Conservation (phyloP, 2,797 vertebrate genomes). For the Sternotherus odoratus region DNA sequence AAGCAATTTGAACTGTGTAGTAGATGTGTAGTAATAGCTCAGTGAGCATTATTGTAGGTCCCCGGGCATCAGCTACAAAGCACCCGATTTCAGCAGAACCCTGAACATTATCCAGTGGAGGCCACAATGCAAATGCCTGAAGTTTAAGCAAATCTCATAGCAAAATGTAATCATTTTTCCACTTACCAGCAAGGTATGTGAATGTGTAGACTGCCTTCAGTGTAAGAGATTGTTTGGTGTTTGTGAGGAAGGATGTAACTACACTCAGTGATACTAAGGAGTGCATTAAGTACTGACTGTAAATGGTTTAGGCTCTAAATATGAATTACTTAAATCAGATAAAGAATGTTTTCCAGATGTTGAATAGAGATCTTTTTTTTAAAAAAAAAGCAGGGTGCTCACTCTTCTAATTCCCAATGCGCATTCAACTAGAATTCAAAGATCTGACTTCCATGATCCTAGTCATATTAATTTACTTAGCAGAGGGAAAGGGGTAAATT, state of each 20-base stretch:
- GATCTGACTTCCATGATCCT: background rate
- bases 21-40: background rate
- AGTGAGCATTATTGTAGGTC: background rate
- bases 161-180: background rate
- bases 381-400: no score
- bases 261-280: background rate
- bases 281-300: background rate
- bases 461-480: background rate
- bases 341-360: no score
- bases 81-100: background rate
- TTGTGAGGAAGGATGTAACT: background rate
- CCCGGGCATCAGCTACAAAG: background rate
- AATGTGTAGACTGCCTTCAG: background rate
- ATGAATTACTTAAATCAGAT: background rate
- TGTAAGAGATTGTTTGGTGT: background rate
- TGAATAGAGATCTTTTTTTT: no score
- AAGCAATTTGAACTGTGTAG: background rate
- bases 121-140: no score
- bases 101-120: background rate
- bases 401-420: no score
- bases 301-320: background rate
- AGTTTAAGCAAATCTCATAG: background rate
- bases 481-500: no score
- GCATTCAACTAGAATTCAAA: background rate
- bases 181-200: background rate